Evolutionary conservation across 1,140 invertebrate genomes (phyloP).

Genomic region (Helicoverpa armigera): DNA sequence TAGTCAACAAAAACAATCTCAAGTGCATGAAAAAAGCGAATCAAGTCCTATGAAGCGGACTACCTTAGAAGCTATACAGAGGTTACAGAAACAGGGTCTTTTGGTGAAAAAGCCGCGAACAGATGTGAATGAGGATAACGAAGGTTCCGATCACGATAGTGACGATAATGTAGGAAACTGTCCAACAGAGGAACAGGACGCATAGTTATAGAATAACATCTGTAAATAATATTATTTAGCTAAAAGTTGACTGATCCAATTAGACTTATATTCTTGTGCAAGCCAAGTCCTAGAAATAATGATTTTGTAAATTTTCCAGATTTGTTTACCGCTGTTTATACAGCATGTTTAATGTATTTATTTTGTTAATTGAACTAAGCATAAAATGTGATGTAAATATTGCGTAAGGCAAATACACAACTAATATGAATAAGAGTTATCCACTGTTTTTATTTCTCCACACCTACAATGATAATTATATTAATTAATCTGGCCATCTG

Average conservation of each 20-base stretch:
- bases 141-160: slow-evolving; percentile 59
- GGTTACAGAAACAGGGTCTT: slow-evolving; percentile 78
- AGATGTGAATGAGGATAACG: slow-evolving; percentile 66
- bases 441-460: neutral
- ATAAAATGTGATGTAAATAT: slow-evolving; percentile 31
- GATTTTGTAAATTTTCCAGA: slow-evolving; percentile 31
- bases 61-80: slow-evolving; percentile 77
- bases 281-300: slow-evolving; percentile 6
- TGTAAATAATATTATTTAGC: slow-evolving; percentile 27
- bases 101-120: slow-evolving; percentile 78
- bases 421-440: neutral
- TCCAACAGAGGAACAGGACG: slow-evolving; percentile 57
- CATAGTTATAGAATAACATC: slow-evolving; percentile 28
- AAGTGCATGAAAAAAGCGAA: slow-evolving; percentile 71
- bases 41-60: slow-evolving; percentile 63
- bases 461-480: too few species aligned
- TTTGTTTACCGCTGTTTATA: slow-evolving; percentile 16
- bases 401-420: neutral
- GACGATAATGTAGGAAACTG: slow-evolving; percentile 60
- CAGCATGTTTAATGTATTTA: slow-evolving; percentile 25
- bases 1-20: slow-evolving; percentile 67
- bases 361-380: slow-evolving; percentile 30
- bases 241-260: slow-evolving; percentile 41
- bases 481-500: too few species aligned
- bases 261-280: slow-evolving; percentile 27